phyloP scores from a whole-genome alignment of 2,797 vertebrate species.

The Antennarius maculatus region DNA sequence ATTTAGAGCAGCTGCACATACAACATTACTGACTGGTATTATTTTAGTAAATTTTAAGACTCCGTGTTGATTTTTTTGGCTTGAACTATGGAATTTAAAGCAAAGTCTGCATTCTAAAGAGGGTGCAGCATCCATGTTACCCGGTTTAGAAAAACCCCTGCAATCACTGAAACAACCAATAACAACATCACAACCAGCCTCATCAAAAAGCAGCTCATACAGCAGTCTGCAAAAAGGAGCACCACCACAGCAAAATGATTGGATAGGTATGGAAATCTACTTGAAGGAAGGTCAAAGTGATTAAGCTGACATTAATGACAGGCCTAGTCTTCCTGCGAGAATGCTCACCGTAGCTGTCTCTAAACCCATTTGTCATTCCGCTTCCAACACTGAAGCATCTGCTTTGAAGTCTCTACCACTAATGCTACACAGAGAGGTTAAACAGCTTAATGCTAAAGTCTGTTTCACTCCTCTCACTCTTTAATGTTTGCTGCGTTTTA shows the following conservation, averaged over 20 bases:
- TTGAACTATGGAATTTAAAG: too few species aligned
- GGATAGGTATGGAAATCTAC: conserved; percentile 84
- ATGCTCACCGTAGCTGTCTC: conserved; percentile 74
- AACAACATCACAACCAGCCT: conserved; percentile 47
- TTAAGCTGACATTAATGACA: conserved; percentile 86
- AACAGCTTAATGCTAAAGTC: conserved; percentile 85
- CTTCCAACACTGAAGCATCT: conserved; percentile 73
- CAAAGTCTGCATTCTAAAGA: too few species aligned
- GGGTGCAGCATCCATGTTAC: too few species aligned
- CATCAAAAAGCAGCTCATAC: conserved; percentile 64
- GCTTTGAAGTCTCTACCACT: conserved; percentile 85
- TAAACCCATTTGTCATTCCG: conserved; percentile 82
- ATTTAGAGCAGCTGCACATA: too few species aligned
- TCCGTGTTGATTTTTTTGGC: too few species aligned
- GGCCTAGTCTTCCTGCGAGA: conserved; percentile 78
- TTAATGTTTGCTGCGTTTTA: conserved; percentile 75
- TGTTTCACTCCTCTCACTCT: conserved; percentile 78
- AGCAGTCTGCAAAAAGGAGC: conserved; percentile 63
- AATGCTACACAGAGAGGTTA: conserved; percentile 83
- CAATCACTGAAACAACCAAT: conserved; percentile 44
- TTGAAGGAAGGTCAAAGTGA: conserved; percentile 86
- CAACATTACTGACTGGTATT: too few species aligned
- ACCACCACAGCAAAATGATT: conserved; percentile 69
- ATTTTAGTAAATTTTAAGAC: too few species aligned
- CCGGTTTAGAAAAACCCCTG: neutral